Base-by-base conservation (phyloP, 2,113 vertebrate species). In the Callithrix jacchus region DNA sequence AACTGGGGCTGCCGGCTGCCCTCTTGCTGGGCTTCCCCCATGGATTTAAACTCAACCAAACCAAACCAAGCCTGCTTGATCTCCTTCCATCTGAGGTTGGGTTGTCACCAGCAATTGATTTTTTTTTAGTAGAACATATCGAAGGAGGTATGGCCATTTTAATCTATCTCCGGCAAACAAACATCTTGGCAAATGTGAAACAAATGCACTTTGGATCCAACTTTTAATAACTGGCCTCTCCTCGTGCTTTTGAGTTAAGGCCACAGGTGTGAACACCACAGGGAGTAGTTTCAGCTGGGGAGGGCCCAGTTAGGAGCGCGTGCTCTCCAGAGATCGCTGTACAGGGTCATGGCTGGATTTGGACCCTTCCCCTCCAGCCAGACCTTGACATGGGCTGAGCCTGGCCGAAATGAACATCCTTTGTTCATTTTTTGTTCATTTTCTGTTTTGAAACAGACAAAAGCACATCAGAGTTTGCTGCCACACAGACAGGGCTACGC, bases 181-280 rank as follows among this genome's bases (percentile, higher is more conserved):
- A 76, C 12, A 58, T 54, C 16, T 84, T 25, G 93, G 80, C 84
- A 52, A 42, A 49, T 23, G 30, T 37, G 66, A 93, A 87, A 35
- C 35, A 79, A 85, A 61, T 6, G 23, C 25, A 23, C 45, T 83
- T 86, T 81, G 64, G 45, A 35, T 86, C 47, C 73, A 40, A 0
- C 47, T 77, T 68, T 82, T 52, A 42, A 61, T 40, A 92, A n/a
- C 70, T 45, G 76, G 94, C 56, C 90, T 5, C 70, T 91, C 83
- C 49, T 64, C n/a, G 66, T 86, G 93, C 71, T 79, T 94, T 9
- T 30, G 37, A 68, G 82, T 32, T 58, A 52, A 83, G 74, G 68
- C 83, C 37, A 5, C 71, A 87, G 83, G 81, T 68, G 87, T 87
- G 42, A 49, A 45, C 71, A 64, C 45, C 64, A 35, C 66, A 30